These are phyloP conservation scores for Natator depressus DNA, from an alignment of 2,113 vertebrate species.

Conservation along the genomic window DNA sequence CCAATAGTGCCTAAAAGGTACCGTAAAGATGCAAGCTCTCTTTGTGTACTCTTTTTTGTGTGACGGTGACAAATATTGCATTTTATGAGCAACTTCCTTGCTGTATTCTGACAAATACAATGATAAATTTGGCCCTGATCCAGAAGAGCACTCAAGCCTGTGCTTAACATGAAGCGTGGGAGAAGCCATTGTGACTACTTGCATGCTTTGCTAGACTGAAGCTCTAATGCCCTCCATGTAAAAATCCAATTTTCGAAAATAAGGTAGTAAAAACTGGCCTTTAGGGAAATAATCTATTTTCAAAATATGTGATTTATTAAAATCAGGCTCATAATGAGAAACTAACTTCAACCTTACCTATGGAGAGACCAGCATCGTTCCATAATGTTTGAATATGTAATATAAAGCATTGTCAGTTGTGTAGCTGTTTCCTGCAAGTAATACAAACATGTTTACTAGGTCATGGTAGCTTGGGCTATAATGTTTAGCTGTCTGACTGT, in stretches of 20 bases:
- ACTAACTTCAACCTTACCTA: neutral
- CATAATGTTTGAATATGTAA: neutral
- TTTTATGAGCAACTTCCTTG: neutral
- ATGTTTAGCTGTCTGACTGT: neutral
- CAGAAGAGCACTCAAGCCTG: neutral
- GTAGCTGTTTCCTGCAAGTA: constrained; percentile 3
- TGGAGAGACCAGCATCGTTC: neutral
- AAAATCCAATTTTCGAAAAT: neutral
- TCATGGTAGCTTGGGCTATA: neutral
- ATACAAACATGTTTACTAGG: constrained; percentile 19
- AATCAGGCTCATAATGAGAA: constrained; percentile 8
- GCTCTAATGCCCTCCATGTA: neutral
- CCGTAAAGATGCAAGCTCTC: neutral
- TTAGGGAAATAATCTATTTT: neutral
- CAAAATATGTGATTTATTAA: neutral
- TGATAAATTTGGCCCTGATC: neutral
- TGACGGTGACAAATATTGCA: neutral
- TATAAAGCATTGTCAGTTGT: constrained; percentile 8
- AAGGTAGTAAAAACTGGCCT: neutral
- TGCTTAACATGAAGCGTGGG: neutral
- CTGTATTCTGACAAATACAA: neutral
- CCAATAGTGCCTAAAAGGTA: neutral
- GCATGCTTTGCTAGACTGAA: neutral
- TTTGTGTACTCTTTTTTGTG: neutral
- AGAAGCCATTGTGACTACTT: neutral